Base-by-base conservation (phyloP, 2,113 vertebrate genomes). In the Egretta garzetta region DNA sequence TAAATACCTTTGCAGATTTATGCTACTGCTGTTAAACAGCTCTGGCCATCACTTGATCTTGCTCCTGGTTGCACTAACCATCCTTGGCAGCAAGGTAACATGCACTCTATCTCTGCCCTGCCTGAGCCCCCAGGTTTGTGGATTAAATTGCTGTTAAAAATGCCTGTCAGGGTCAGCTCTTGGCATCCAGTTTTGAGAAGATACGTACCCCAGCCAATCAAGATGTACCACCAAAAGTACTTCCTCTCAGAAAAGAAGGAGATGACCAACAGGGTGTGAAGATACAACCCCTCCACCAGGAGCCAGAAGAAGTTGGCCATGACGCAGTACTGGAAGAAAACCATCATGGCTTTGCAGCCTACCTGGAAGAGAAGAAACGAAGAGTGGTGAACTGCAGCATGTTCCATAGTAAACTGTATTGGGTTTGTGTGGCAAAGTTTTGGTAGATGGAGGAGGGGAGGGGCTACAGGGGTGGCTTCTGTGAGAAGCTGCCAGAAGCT, bases 271-370 rank as follows among this genome's bases (percentile, higher is more conserved):
- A 99, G 96, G 4, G 99, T 99, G 86, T 99, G 99, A 24, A 99
- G 99, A 95, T 99, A 99, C 75, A 99, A 90, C 8, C 99, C 99
- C 87, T 99, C 99, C 47, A 99, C 99, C 94, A 99, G 98, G 55
- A 99, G 98, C 99, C 99, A 99, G 98, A 99, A 99, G 98, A 99
- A 99, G 97, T 99, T 99, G 97, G 99, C 99, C 99, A 99, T 99
- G 90, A 99, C 96, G 13, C 99, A 99, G 81, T 99, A 99, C 81
- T 99, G 99, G 98, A 99, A 99, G 93, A 99, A 99, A 75, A 99
- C 98, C 86, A 99, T 98, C 14, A 98, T 98, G 9, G 98, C 99
- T 97, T 99, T 99, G 96, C 99, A 99, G 95, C 99, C 99, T 63
- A 99, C 97, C 99, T 99, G 97, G 37, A 98, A 92, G 74, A 93